These are phyloP conservation scores for Minunthozetes semirufus DNA, from an alignment of 2,888 invertebrate genomes.

Conservation along the genomic window DNA sequence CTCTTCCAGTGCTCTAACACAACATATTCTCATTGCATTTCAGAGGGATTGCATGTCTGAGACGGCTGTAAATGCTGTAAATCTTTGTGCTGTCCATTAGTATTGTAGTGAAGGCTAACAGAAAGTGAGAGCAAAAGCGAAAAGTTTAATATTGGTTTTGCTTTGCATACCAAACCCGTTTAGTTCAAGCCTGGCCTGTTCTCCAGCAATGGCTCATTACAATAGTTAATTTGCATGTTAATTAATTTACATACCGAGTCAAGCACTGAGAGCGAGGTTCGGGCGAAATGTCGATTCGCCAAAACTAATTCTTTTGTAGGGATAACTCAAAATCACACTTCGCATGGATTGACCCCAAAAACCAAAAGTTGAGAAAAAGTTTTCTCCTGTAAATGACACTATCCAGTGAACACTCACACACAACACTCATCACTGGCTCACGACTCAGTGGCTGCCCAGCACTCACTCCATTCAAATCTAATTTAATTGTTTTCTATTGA, in stretches of 20 bases:
- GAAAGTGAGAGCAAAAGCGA: background rate
- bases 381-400: slow-evolving; percentile 32
- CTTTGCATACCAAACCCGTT: slow-evolving; percentile 21
- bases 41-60: background rate
- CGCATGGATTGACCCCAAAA: slow-evolving; percentile 27
- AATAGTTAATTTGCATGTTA: slow-evolving; percentile 31
- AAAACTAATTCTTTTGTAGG: background rate
- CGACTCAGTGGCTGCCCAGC: slow-evolving; percentile 10
- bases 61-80: slow-evolving; percentile 16
- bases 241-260: slow-evolving; percentile 30
- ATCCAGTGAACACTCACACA: slow-evolving; percentile 11
- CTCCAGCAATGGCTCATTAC: slow-evolving; percentile 22
- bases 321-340: slow-evolving; percentile 26
- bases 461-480: background rate
- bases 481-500: slow-evolving; percentile 14
- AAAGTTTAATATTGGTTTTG: slow-evolving; percentile 25
- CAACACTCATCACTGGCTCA: slow-evolving; percentile 7
- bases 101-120: background rate
- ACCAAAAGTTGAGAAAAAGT: slow-evolving; percentile 24
- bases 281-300: slow-evolving; percentile 19
- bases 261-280: background rate
- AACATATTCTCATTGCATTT: background rate
- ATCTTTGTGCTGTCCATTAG: slow-evolving; percentile 30
- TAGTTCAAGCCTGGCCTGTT: slow-evolving; percentile 7
- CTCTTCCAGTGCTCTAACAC: background rate